These are phyloP conservation scores for Abramis brama DNA, from an alignment of 2,113 vertebrate species.

Conservation along the genomic window DNA sequence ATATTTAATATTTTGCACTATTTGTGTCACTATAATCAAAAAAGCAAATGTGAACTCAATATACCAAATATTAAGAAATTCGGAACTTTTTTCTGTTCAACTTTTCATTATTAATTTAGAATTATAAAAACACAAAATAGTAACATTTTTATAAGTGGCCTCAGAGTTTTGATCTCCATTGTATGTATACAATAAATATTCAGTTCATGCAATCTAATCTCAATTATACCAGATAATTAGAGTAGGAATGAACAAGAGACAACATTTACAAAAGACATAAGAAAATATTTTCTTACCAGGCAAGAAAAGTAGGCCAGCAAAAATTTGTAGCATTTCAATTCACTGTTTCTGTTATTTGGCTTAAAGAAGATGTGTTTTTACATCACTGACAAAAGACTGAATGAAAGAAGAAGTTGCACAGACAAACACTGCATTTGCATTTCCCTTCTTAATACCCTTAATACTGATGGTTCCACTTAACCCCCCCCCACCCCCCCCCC, in stretches of 20 bases:
- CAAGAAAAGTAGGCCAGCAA: neutral
- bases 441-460: too few relatives aligned
- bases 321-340: neutral
- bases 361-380: neutral
- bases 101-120: neutral
- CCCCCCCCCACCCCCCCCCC: too few relatives aligned
- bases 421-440: neutral
- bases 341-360: too few relatives aligned
- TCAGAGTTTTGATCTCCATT: neutral
- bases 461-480: too few relatives aligned
- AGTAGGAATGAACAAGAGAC: neutral
- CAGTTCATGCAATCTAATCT: neutral
- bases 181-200: neutral
- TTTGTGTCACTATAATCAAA: neutral
- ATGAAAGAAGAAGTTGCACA: neutral
- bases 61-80: too few relatives aligned
- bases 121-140: neutral
- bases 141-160: neutral
- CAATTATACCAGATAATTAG: neutral
- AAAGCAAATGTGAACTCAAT: neutral
- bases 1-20: neutral
- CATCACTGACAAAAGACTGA: neutral
- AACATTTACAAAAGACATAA: neutral
- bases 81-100: too few relatives aligned
- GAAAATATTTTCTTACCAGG: constrained; percentile 11